Conservation (phyloP, 2,113 vertebrate genomes). For the Harpagus bidentatus region DNA sequence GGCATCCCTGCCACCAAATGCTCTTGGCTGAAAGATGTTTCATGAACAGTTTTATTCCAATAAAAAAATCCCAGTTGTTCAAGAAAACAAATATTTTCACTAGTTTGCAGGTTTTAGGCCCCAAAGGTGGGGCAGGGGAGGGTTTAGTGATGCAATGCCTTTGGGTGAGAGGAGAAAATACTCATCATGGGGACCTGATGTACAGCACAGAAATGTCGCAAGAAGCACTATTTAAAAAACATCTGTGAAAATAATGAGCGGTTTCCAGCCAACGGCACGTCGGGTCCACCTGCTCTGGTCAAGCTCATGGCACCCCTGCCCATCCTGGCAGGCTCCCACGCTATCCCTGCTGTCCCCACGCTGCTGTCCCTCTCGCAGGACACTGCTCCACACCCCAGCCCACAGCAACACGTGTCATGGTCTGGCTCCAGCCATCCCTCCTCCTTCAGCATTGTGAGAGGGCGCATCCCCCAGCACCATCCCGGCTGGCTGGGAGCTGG, state of each 20-base stretch:
- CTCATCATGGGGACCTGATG: not conserved
- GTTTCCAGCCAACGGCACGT: not conserved
- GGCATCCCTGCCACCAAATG: not conserved
- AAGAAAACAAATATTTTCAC: not conserved
- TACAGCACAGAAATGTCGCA: not conserved
- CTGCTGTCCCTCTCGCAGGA: not conserved
- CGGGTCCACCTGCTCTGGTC: fast-evolving
- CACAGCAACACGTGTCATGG: fast-evolving
- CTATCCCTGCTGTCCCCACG: not conserved
- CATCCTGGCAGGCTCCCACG: not conserved
- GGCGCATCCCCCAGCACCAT: not conserved
- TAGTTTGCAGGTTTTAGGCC: not conserved
- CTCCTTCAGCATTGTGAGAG: not conserved
- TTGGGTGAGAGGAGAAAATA: not conserved
- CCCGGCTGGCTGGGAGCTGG: not conserved
- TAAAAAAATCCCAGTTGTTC: not conserved
- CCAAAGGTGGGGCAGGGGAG: not conserved
- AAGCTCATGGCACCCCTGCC: not conserved
- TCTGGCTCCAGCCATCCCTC: not conserved
- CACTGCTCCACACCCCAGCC: not conserved
- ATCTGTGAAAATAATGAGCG: not conserved
- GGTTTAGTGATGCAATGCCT: not conserved
- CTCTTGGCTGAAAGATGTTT: not conserved
- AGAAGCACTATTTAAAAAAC: not conserved
- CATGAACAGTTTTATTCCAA: not conserved